These are phyloP conservation scores for Portevinia maculata DNA, from an alignment of 2,888 invertebrate species.

Conservation along the genomic window DNA sequence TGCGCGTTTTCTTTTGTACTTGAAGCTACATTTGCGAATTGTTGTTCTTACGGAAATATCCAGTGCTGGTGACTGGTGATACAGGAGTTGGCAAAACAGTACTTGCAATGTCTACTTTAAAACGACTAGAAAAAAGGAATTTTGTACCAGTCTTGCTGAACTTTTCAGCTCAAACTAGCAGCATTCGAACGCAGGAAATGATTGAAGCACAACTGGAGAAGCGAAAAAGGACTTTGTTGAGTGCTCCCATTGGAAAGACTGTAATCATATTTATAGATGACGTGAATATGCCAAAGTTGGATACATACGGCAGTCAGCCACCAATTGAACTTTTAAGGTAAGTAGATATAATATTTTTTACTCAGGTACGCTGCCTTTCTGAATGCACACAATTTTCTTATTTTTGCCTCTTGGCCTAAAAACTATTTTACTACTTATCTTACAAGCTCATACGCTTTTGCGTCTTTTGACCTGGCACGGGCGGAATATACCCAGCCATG, in stretches of 20 bases:
- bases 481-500: too few relatives aligned
- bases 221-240: conserved; percentile 90
- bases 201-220: conserved; percentile 93
- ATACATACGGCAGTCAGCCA: conserved; percentile 95
- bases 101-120: conserved; percentile 89
- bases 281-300: conserved; percentile 94
- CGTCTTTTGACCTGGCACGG: too few relatives aligned
- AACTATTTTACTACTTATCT: too few relatives aligned
- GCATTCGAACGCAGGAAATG: conserved; percentile 90
- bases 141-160: conserved; percentile 92
- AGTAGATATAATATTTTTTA: background rate
- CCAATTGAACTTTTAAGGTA: conserved; percentile 94
- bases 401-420: too few relatives aligned
- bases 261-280: conserved; percentile 95
- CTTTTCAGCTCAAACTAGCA: conserved; percentile 96
- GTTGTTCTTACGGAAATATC: conserved; percentile 88
- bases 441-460: too few relatives aligned
- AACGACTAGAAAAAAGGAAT: conserved; percentile 85
- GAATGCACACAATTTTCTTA: too few relatives aligned
- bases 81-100: conserved; percentile 96
- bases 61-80: conserved; percentile 94
- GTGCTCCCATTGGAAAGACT: conserved; percentile 92
- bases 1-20: background rate
- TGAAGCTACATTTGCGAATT: conserved; percentile 84
- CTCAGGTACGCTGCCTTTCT: too few relatives aligned